Evolutionary conservation across 2,888 invertebrate genomes (phyloP), one percentile per base, ranked within the genome.

Genomic region (Trileptium ribeirensis): DNA sequence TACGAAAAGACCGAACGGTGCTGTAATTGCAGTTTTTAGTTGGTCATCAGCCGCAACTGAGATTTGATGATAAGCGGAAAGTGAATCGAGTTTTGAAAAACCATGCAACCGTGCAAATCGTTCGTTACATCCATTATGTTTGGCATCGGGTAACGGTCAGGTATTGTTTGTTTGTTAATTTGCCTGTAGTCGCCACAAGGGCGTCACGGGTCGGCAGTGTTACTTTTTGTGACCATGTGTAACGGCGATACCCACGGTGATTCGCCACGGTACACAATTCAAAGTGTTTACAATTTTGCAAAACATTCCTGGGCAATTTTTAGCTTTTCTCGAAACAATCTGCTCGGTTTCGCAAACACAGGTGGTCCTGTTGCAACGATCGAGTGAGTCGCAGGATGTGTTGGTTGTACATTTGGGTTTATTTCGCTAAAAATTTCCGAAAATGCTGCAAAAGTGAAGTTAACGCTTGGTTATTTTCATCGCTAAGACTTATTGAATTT

Each of bases 301-400:
- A 70, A 70, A 34, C n/a, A 19, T 31, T 70, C 37, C n/a, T 70
- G 33, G 34, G 74, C 74, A 19, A 8, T 15, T 36, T 70, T 70
- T 36, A 70, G 31, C 74, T 70, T 70, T 70, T 70, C 74, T 34
- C 74, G 8, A n/a, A 70, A 70, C 37, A 70, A 36, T 31, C 74
- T 31, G 19, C 74, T 8, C 31, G 74, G 74, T 19, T 36, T 31
- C 8, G 34, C 37, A 36, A 70, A 70, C 33, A 19, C n/a, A 19
- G 74, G 74, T 36, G 74, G 15, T 15, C 74, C 74, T 70, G 8
- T 36, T 15, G 74, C n/a, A 15, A 36, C 37, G 19, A 70, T 70
- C 34, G 33, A 70, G 74, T 70, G 74, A 8, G 33, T 34, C 19
- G n/a, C 37, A 8, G 37, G 19, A 36, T 70, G 34, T 31, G 74